Conservation (phyloP, 2,888 invertebrate species). For the Tipula helvola region DNA sequence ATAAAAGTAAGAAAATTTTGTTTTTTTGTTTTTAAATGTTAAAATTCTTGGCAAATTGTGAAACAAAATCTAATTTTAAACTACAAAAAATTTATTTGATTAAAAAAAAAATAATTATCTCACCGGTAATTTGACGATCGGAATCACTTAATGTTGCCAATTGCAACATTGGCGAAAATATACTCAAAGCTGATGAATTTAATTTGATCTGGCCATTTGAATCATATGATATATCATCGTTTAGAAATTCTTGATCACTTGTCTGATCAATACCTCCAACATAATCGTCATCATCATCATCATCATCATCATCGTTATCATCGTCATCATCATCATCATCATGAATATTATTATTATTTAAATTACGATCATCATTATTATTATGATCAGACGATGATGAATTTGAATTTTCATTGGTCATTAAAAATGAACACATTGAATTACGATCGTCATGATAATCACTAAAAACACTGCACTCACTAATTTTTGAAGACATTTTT, state of each 20-base stretch:
- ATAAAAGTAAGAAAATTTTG: not conserved
- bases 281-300: not conserved
- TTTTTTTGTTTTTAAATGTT: slow-evolving; percentile 13
- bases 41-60: slow-evolving; percentile 15
- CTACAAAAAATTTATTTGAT: not conserved
- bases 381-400: not conserved
- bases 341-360: not conserved
- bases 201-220: not conserved
- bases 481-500: not conserved
- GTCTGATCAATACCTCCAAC: not conserved
- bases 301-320: not conserved
- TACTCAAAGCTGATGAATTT: not conserved
- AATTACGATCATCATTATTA: not conserved
- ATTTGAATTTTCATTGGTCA: not conserved
- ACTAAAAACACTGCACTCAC: not conserved
- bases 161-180: slow-evolving; percentile 19
- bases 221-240: not conserved
- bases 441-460: not conserved
- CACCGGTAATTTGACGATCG: slow-evolving; percentile 20
- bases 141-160: slow-evolving; percentile 18
- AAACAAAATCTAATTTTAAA: slow-evolving; percentile 4
- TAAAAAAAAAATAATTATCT: slow-evolving; percentile 13
- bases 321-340: not conserved
- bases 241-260: not conserved
- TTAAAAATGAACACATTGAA: not conserved